A percentile compares a stretch with the other conserved stretches of the same genome.
These are phyloP conservation scores for Premnoplex brunnescens DNA, from an alignment of 2,797 vertebrate genomes.

Conservation along the genomic window DNA sequence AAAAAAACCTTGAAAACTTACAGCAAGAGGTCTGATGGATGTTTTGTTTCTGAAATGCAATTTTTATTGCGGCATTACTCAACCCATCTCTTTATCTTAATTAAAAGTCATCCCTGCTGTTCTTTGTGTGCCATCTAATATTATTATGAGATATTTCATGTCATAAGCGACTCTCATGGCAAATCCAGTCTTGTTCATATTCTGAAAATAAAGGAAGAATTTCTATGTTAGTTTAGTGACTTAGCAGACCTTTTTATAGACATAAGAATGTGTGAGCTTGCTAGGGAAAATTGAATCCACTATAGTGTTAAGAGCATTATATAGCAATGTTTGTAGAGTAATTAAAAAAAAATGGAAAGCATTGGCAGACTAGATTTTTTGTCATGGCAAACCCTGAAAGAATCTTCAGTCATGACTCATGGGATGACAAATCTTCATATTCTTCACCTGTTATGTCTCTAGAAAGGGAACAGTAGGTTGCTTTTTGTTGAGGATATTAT, in stretches of 20 bases:
- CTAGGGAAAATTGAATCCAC: neutral
- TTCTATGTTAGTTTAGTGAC: neutral
- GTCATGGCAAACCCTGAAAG: neutral
- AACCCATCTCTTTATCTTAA: neutral
- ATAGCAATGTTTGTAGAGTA: neutral
- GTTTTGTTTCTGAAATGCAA: neutral
- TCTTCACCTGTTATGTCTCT: neutral
- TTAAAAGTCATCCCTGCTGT: constrained; percentile 12
- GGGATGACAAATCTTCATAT: neutral
- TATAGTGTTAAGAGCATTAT: neutral
- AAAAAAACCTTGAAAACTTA: neutral
- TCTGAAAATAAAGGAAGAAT: neutral
- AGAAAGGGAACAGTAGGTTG: neutral
- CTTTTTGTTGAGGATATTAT: neutral
- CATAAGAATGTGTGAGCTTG: neutral
- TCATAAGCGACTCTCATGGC: neutral
- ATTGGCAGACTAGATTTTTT: neutral
- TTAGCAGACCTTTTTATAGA: neutral
- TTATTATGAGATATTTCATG: neutral
- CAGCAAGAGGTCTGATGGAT: neutral
- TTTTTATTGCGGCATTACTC: neutral
- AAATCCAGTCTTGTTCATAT: neutral
- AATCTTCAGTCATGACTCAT: neutral
- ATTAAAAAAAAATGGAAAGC: neutral
- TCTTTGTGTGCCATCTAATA: neutral